phyloP scores from a whole-genome alignment of 2,113 vertebrate species.

The Neomonachus schauinslandi region DNA sequence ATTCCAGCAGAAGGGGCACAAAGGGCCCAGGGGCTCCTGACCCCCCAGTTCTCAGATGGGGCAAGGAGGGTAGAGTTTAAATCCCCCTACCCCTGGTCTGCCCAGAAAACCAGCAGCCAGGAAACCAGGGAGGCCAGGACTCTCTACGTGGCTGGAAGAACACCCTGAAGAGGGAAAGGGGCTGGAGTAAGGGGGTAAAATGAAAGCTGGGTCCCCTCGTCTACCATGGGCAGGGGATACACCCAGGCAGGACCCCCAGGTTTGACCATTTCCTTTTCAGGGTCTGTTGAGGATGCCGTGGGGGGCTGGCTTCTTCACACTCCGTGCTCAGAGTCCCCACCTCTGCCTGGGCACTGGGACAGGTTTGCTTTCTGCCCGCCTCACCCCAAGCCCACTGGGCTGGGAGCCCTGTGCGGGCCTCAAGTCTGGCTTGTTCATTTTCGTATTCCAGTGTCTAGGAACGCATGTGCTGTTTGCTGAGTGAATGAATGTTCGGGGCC shows the following conservation, averaged over 20 bases:
- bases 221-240: background rate
- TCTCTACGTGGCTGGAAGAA: background rate
- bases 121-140: background rate
- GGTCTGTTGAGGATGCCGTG: background rate
- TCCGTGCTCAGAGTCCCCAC: background rate
- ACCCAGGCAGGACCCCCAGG: background rate
- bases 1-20: background rate
- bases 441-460: background rate
- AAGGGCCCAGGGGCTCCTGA: background rate
- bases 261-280: background rate
- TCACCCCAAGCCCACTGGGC: background rate
- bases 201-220: background rate
- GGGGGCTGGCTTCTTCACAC: background rate
- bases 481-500: background rate
- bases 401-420: background rate
- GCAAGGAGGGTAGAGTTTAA: background rate
- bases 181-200: background rate
- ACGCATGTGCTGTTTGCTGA: fast-evolving
- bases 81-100: background rate
- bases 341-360: background rate
- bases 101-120: background rate
- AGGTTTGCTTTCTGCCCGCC: background rate
- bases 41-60: background rate
- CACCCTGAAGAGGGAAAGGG: background rate
- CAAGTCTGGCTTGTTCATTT: background rate